Conservation (phyloP, 2,888 invertebrate genomes). For the Oscheius sp. region DNA sequence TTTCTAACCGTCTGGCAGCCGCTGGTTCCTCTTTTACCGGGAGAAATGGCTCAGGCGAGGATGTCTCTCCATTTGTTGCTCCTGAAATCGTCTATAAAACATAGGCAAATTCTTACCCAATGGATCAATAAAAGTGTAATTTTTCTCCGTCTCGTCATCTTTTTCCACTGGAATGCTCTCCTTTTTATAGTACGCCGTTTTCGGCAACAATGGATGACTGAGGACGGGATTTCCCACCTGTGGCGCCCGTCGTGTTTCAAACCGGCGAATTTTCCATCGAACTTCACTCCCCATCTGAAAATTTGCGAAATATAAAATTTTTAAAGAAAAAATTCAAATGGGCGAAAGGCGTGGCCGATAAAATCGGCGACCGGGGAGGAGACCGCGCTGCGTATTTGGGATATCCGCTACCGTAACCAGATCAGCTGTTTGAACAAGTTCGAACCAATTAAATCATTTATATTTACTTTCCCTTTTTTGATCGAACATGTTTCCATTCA, state of each 20-base stretch:
- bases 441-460: not conserved
- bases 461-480: not conserved
- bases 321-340: constrained; percentile 5
- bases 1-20: not conserved
- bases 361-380: not conserved
- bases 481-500: not conserved
- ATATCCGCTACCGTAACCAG: constrained; percentile 2
- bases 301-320: not conserved
- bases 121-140: constrained; percentile 35
- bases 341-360: not conserved
- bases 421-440: constrained; percentile 27
- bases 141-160: constrained; percentile 9
- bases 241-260: not conserved
- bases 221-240: constrained; percentile 16
- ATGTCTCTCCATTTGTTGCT: constrained; percentile 11
- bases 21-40: not conserved
- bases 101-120: constrained; percentile 6
- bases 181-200: constrained; percentile 31
- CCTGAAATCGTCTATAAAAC: not conserved
- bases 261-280: constrained; percentile 12
- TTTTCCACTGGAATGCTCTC: not conserved
- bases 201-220: constrained; percentile 34
- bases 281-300: constrained; percentile 18
- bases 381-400: not conserved
- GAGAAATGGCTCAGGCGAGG: constrained; percentile 7